These are phyloP conservation scores for Agonum fuliginosum DNA, from an alignment of 2,888 invertebrate species.

Conservation along the genomic window DNA sequence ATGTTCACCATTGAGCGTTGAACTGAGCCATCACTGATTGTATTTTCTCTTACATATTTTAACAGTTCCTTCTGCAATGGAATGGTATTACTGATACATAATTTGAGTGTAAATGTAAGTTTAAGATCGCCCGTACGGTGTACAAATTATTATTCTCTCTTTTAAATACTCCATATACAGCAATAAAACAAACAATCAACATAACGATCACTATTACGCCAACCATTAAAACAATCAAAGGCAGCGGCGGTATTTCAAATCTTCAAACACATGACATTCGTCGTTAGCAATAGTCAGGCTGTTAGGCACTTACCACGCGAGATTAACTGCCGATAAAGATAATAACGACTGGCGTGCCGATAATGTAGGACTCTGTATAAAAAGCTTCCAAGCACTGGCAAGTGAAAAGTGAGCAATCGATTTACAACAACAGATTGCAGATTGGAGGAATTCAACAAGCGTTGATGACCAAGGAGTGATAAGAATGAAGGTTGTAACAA, in stretches of 20 bases:
- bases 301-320: constrained; percentile 24
- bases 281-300: neutral
- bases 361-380: neutral
- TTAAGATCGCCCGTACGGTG: neutral
- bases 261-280: neutral
- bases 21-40: too few relatives aligned
- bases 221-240: constrained; percentile 3
- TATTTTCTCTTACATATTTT: too few relatives aligned
- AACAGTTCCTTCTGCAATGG: too few relatives aligned
- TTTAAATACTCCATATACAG: neutral
- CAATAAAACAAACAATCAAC: neutral
- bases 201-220: neutral
- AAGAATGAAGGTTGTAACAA: too few relatives aligned
- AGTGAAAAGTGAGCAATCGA: neutral
- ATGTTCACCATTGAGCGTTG: too few relatives aligned
- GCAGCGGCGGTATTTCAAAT: neutral
- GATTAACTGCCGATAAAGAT: constrained; percentile 30
- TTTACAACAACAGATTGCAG: neutral
- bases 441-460: neutral
- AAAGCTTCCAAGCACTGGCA: constrained; percentile 11
- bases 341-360: constrained; percentile 11
- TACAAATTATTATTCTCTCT: neutral
- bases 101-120: too few relatives aligned
- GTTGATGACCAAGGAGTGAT: neutral
- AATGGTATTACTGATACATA: too few relatives aligned